These are phyloP conservation scores for Percopsis transmontana DNA, from an alignment of 2,113 vertebrate species.

Conservation along the genomic window DNA sequence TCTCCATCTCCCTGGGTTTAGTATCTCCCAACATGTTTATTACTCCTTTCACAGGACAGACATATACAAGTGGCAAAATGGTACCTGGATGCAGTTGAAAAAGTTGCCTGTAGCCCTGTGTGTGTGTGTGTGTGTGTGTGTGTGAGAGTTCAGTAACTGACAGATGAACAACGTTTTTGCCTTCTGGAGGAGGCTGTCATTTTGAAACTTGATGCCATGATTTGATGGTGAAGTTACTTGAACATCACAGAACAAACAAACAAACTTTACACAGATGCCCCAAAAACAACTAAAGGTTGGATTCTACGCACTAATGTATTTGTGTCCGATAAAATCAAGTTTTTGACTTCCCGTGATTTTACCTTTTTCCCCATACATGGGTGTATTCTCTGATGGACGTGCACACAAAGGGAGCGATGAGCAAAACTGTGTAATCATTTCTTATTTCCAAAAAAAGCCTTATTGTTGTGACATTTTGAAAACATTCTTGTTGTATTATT, in stretches of 20 bases:
- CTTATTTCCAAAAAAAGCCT: constrained; percentile 84
- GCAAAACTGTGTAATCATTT: constrained; percentile 77
- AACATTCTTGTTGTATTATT: constrained; percentile 73
- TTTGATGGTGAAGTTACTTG: constrained; percentile 46
- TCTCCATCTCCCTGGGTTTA: constrained; percentile 10
- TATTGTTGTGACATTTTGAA: constrained; percentile 81
- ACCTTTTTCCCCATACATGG: constrained; percentile 30
- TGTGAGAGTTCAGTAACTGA: constrained; percentile 53
- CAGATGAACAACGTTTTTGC: constrained; percentile 42
- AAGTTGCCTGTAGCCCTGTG: constrained; percentile 38
- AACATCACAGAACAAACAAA: constrained; percentile 44
- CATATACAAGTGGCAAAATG: constrained; percentile 37
- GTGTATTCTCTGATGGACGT: constrained; percentile 38
- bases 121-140: background rate
- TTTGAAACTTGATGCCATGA: constrained; percentile 43
- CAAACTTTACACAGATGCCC: constrained; percentile 48
- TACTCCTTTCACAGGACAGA: constrained; percentile 47
- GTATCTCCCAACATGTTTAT: constrained; percentile 42
- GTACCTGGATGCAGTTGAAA: constrained; percentile 49
- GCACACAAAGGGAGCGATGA: constrained; percentile 63
- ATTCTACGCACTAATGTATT: constrained; percentile 40
- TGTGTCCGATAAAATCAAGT: constrained; percentile 36
- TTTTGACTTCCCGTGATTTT: constrained; percentile 43
- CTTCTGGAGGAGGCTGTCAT: constrained; percentile 47
- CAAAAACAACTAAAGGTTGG: constrained; percentile 51